Evolutionary conservation across 2,797 vertebrate genomes (phyloP), one percentile per base, ranked within the genome.

Genomic region (Pygocentrus nattereri): DNA sequence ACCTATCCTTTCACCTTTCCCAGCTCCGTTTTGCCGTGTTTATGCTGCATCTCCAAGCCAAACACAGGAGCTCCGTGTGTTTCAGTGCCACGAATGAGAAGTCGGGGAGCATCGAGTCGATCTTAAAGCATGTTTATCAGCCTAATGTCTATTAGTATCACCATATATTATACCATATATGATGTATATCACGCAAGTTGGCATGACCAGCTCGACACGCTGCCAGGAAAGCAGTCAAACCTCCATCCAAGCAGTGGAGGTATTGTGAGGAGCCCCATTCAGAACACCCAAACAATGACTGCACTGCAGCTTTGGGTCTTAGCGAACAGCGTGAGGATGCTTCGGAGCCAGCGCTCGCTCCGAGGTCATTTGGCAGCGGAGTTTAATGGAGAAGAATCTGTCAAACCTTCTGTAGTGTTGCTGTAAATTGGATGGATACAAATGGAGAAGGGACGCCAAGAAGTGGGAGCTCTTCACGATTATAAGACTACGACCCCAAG

Each of bases 21-120:
- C 77, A 70, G 76, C 73, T 69, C 79, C 71, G 23, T 77, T 83
- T 83, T 76, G 50, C 78, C 59, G 71, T 80, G 25, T 76, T 85
- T 77, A 41, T 58, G 54, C 62, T 79, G 78, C 50, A 79, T 65
- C 31, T 83, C 85, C 78, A 83, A 71, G 41, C 65, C 56, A 84
- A 79, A 76, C 76, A 81, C 25, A 69, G 56, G 78, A 58, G 74
- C 76, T 73, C 34, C 31, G 59, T 49, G 10, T 67, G 30, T 84
- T 84, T 84, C 61, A 74, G 78, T 80, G 78, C 64, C 64, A 75
- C 74, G 74, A 25, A 16, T 23, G 31, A 8, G 41, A 10, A 44
- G 41, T 10, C 41, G 41, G 4, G 41, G 41, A 1, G 23, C 27
- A 27, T 2, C 2, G 49, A 64, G 70, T 65, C 8, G n/a, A 27